phyloP scores from a whole-genome alignment of 2,888 invertebrate genomes.

The Mylabris sibirica region DNA sequence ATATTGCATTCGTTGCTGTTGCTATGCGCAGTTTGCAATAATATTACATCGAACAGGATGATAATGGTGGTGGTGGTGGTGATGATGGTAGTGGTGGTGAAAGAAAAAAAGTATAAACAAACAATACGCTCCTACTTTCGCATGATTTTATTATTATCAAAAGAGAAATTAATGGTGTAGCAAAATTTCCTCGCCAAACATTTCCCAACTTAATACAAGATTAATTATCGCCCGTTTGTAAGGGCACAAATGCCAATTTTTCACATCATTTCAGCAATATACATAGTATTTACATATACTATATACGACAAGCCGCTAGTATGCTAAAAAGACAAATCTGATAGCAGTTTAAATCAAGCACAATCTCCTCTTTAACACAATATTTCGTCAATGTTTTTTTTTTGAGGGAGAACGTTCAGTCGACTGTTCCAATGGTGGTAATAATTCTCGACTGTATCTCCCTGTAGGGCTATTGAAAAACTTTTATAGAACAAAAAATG shows the following conservation, averaged over 20 bases:
- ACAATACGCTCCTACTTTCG: conserved; percentile 6
- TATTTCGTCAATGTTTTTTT: not conserved
- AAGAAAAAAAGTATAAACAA: conserved; percentile 3
- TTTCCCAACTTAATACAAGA: not conserved
- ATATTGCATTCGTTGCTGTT: conserved; percentile 30
- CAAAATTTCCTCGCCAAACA: not conserved
- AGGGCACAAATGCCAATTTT: not conserved
- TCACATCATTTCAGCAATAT: not conserved
- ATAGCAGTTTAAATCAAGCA: not conserved
- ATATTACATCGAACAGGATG: not conserved
- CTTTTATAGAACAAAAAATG: conserved; percentile 5
- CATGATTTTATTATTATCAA: not conserved
- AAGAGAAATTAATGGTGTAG: conserved; percentile 23
- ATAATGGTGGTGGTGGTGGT: too few relatives aligned
- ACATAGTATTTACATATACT: too few relatives aligned
- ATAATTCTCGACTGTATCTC: not conserved
- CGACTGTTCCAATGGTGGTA: not conserved
- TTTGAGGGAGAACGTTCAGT: not conserved
- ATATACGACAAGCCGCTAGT: too few relatives aligned
- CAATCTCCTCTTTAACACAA: not conserved
- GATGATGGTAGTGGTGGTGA: too few relatives aligned
- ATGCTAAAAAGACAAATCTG: not conserved
- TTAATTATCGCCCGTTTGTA: conserved; percentile 12
- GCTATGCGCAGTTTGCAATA: conserved; percentile 31
- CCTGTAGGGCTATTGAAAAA: conserved; percentile 7